Percentiles rank a stretch among this genome's conserved stretches.
Evolutionary conservation across 2,113 vertebrate genomes (phyloP).

Genomic region (Bubo blakistoni): DNA sequence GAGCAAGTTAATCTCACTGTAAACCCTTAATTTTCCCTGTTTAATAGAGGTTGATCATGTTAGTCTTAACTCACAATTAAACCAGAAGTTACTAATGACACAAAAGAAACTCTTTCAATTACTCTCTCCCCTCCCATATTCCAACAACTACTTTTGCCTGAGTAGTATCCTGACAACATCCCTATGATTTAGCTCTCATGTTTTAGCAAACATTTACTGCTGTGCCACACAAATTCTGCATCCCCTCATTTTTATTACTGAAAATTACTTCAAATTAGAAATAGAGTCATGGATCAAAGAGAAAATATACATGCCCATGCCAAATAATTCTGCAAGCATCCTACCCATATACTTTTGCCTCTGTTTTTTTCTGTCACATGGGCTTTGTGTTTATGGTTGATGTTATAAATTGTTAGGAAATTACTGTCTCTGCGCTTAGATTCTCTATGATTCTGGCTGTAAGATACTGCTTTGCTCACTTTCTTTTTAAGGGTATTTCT

Average conservation of each 20-base stretch:
- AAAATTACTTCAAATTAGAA: not conserved
- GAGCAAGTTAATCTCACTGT: constrained; percentile 17
- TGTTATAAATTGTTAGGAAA: not conserved
- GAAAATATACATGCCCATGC: not conserved
- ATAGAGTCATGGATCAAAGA: not conserved
- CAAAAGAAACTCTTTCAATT: not conserved
- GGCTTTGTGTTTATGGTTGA: not conserved
- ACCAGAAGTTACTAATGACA: not conserved
- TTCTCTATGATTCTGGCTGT: not conserved
- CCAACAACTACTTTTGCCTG: not conserved
- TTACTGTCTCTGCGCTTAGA: not conserved
- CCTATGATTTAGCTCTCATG: not conserved
- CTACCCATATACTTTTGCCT: not conserved
- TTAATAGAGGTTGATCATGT: not conserved
- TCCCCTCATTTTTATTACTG: not conserved
- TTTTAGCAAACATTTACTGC: not conserved
- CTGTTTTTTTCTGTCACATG: not conserved
- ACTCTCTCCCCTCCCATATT: not conserved
- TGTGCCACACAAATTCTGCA: not conserved
- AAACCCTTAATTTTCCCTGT: constrained; percentile 1
- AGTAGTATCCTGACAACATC: not conserved
- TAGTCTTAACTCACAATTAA: constrained; percentile 9
- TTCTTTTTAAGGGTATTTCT: not conserved
- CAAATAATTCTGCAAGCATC: not conserved
- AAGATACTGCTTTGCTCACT: not conserved